A percentile compares a stretch with the other conserved stretches of the same genome.
Evolutionary conservation across 2,797 vertebrate genomes (phyloP).

Genomic region (Odontamblyopus lacepedii): DNA sequence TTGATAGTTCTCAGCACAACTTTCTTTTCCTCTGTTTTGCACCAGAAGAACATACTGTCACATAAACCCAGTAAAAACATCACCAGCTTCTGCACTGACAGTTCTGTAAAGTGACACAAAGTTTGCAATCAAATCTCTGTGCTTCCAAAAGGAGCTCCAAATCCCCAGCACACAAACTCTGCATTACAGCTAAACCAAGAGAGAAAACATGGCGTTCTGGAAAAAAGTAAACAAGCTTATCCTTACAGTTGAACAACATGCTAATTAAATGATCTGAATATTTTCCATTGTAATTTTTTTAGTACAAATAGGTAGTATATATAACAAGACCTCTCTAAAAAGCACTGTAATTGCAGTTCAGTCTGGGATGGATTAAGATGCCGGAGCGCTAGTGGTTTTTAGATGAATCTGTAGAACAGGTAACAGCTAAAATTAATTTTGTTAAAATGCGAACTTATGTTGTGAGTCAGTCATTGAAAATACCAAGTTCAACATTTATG

Average conservation of each 20-base stretch:
- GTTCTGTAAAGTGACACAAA: conserved; percentile 38
- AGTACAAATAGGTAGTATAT: too few relatives aligned
- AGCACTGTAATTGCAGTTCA: too few relatives aligned
- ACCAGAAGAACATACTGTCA: conserved; percentile 33
- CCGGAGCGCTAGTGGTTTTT: too few relatives aligned
- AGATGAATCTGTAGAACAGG: too few relatives aligned
- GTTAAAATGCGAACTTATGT: too few relatives aligned
- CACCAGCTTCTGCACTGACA: conserved; percentile 45
- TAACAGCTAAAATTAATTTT: too few relatives aligned
- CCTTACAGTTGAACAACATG: not conserved
- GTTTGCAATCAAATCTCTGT: conserved; percentile 51
- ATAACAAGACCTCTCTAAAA: too few relatives aligned
- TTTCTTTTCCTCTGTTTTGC: conserved; percentile 41
- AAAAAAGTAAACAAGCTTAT: not conserved
- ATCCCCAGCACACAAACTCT: conserved; percentile 2
- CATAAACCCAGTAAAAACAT: conserved; percentile 53
- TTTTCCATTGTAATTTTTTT: too few relatives aligned
- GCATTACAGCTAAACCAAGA: conserved; percentile 19
- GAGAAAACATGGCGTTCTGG: conserved; percentile 29
- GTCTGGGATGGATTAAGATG: too few relatives aligned
- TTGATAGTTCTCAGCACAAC: conserved; percentile 17
- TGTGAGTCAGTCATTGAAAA: too few relatives aligned
- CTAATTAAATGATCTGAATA: not conserved
- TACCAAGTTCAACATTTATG: too few relatives aligned
- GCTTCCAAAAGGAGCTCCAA: conserved; percentile 25